Percentiles rank a stretch among this genome's conserved stretches.
These are phyloP conservation scores for Drosophila diplacantha DNA, from an alignment of 2,888 invertebrate genomes.

Conservation along the genomic window DNA sequence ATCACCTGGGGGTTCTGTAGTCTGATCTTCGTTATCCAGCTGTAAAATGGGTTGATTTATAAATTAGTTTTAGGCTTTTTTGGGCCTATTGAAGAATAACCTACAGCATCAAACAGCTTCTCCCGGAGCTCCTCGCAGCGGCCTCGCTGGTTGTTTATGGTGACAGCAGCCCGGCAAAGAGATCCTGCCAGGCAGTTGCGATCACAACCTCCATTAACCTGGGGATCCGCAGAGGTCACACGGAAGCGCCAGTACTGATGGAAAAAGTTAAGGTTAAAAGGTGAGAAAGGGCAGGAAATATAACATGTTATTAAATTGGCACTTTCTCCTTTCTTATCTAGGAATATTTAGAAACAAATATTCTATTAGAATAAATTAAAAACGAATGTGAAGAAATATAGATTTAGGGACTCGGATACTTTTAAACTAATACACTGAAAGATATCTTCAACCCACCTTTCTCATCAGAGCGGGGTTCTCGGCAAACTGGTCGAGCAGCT, in stretches of 20 bases:
- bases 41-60: slow-evolving; percentile 11
- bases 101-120: slow-evolving; percentile 59
- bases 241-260: slow-evolving; percentile 63
- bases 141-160: slow-evolving; percentile 59
- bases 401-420: background rate
- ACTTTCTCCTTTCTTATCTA: background rate
- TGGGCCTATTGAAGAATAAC: slow-evolving; percentile 2
- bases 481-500: slow-evolving; percentile 81
- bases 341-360: background rate
- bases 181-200: slow-evolving; percentile 59
- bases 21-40: slow-evolving; percentile 57
- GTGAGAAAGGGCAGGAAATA: background rate
- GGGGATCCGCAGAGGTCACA: slow-evolving; percentile 67
- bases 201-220: slow-evolving; percentile 65
- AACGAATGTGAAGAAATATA: background rate
- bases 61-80: background rate
- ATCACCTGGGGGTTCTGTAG: slow-evolving; percentile 1
- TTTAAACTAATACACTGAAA: background rate
- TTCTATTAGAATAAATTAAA: background rate
- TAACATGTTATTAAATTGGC: background rate
- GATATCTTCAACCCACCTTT: slow-evolving; percentile 50
- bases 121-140: slow-evolving; percentile 64
- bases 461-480: slow-evolving; percentile 60
- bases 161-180: slow-evolving; percentile 66
- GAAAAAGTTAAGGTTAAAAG: background rate